Percentiles rank a stretch among this genome's conserved stretches.
Conservation (phyloP, 2,797 vertebrate genomes). For the Vultur gryphus region DNA sequence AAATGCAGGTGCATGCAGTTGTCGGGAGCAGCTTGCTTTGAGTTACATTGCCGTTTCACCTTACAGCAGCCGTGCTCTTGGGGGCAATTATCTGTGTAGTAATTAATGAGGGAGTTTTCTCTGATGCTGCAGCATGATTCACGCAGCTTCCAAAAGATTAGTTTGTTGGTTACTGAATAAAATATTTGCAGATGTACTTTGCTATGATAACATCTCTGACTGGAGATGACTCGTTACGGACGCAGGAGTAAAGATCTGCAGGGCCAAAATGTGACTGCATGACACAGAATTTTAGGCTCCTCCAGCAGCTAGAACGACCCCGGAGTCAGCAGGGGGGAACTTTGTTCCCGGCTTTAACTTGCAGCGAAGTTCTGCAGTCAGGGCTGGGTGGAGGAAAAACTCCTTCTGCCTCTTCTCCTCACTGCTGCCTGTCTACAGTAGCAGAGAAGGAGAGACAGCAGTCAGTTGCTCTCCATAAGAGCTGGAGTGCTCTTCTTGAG, state of each 20-base stretch:
- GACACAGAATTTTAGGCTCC: neutral
- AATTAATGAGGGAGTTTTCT: slow-evolving; percentile 24
- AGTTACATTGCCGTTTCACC: neutral
- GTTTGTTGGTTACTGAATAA: neutral
- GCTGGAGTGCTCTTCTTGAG: neutral
- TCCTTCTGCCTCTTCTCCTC: neutral
- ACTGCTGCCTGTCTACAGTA: neutral
- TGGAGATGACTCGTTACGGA: neutral
- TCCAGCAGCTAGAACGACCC: neutral
- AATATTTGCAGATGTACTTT: slow-evolving; percentile 36
- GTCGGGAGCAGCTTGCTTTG: neutral
- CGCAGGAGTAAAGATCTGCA: neutral
- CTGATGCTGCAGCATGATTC: neutral
- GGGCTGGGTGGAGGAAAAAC: neutral
- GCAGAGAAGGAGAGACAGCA: neutral
- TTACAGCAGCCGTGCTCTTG: neutral
- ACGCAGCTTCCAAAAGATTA: neutral
- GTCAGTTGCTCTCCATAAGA: neutral
- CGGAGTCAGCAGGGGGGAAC: neutral
- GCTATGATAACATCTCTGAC: neutral
- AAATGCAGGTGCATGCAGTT: neutral
- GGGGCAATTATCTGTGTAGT: neutral
- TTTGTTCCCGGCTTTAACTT: neutral
- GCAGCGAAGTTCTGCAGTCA: neutral
- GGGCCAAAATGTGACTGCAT: neutral